phyloP scores from a whole-genome alignment of 1,140 invertebrate genomes.

The Pseudomyrmex flavicornis region DNA sequence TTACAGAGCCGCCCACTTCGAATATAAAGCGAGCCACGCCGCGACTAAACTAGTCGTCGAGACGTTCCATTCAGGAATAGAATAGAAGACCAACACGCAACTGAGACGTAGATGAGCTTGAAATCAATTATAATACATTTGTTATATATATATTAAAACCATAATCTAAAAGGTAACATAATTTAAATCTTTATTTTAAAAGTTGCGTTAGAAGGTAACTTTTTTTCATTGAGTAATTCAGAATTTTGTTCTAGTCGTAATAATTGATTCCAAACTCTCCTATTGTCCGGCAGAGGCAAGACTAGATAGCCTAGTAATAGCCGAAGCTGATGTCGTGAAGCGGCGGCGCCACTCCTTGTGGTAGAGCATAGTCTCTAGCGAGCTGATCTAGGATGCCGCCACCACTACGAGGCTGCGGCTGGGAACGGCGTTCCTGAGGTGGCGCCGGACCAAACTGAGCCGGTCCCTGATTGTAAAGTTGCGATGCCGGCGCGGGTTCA shows the following conservation, averaged over 20 bases:
- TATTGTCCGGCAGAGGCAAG: constrained; percentile 19
- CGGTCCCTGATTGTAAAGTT: constrained; percentile 83
- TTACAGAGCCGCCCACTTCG: neutral
- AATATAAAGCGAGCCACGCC: neutral
- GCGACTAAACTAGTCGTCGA: constrained; percentile 3
- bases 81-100: constrained; percentile 58
- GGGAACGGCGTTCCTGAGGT: constrained; percentile 79
- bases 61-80: constrained; percentile 49
- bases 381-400: constrained; percentile 92
- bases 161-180: too few species aligned
- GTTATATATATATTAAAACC: too few species aligned
- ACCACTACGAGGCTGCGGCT: constrained; percentile 80
- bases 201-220: neutral
- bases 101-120: constrained; percentile 6
- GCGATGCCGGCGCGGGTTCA: constrained; percentile 83
- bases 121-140: constrained; percentile 13
- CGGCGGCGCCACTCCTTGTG: constrained; percentile 88
- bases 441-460: constrained; percentile 82
- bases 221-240: neutral
- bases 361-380: constrained; percentile 92
- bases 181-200: too few species aligned
- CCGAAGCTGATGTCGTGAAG: constrained; percentile 93
- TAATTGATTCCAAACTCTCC: constrained; percentile 13
- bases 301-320: constrained; percentile 86
- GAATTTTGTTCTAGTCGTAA: neutral